Base-by-base conservation (phyloP, 2,797 vertebrate species). In the Clarias platycephalus region DNA sequence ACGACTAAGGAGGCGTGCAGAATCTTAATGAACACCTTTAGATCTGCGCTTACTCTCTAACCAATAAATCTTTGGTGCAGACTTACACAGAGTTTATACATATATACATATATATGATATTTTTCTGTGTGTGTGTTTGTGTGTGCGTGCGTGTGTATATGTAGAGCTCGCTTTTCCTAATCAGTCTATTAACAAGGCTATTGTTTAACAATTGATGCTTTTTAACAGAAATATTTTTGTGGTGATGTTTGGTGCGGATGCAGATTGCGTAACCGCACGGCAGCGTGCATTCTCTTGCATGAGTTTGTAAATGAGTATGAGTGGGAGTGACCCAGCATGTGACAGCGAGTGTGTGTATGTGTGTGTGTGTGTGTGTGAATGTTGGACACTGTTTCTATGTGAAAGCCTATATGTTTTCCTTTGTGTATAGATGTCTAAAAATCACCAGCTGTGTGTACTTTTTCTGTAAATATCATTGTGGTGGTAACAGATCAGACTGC, bases 1-100 rank as follows among this genome's bases (percentile, higher is more conserved):
- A 85, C 85, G 83, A 92, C 90, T 87, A 85, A 80, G 83, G 80
- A 82, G 67, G 84, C 81, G 71, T 77, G 74, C 85, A 80, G 86
- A 83, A 84, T 88, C 81, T 84, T 85, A 86, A 85, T 89, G 92
- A 87, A 86, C 63, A 85, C 85, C 89, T 90, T 83, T 71, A 68
- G 84, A 87, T 91, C 92, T 91, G 89, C 89, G 90, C 85, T 80
- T 34, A 76, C 76, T 83, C 60, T 63, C 60, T 6, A 28, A 66
- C 37, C 62, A 64, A 28, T 80, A 64, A 62, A 64, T 53, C 60
- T 80, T 44, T 63, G 37, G 58, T 44, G 31, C 77, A 80, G 37
- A 64, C 64, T 64, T 64, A 6, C 16, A 66, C 60, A 63, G 12
- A 10, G 40, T 9, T 10, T 44, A 10, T 10, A 44, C 10, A 44